Conservation (phyloP, 2,888 invertebrate genomes). For the Athalia rosae region DNA sequence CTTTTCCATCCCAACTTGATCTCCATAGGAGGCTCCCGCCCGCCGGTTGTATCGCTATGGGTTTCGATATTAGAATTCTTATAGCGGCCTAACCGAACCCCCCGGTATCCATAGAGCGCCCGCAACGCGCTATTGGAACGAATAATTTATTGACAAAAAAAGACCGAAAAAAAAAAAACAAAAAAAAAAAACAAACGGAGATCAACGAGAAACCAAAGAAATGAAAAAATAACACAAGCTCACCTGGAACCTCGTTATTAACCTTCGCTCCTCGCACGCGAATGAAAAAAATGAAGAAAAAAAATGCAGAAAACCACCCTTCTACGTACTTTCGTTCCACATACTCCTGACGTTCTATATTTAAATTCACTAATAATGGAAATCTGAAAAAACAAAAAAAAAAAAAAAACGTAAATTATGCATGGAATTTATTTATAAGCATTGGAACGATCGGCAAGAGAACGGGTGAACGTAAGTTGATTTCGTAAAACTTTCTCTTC, state of each 20-base stretch:
- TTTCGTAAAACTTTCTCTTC: no score
- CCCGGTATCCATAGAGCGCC: slow-evolving; percentile 6
- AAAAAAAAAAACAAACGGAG: not conserved
- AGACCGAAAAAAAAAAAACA: not conserved
- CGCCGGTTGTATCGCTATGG: slow-evolving; percentile 21
- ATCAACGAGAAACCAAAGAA: not conserved
- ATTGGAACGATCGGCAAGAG: not conserved
- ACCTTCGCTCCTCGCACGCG: not conserved
- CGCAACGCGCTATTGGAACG: slow-evolving; percentile 12
- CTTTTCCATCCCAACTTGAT: slow-evolving; percentile 38
- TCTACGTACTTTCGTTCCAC: not conserved
- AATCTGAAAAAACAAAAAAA: not conserved
- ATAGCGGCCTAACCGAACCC: slow-evolving; percentile 23
- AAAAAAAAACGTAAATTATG: not conserved
- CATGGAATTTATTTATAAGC: not conserved
- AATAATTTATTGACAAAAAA: slow-evolving; percentile 36
- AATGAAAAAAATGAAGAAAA: not conserved
- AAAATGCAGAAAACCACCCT: not conserved
- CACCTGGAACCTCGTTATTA: not conserved
- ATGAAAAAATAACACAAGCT: not conserved
- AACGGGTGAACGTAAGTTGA: no score
- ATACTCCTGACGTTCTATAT: not conserved
- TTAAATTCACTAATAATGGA: slow-evolving; percentile 1
- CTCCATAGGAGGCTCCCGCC: slow-evolving; percentile 26
- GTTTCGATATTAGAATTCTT: slow-evolving; percentile 42